Evolutionary conservation across 2,888 invertebrate genomes (phyloP).

Genomic region (Sisyra terminalis): DNA sequence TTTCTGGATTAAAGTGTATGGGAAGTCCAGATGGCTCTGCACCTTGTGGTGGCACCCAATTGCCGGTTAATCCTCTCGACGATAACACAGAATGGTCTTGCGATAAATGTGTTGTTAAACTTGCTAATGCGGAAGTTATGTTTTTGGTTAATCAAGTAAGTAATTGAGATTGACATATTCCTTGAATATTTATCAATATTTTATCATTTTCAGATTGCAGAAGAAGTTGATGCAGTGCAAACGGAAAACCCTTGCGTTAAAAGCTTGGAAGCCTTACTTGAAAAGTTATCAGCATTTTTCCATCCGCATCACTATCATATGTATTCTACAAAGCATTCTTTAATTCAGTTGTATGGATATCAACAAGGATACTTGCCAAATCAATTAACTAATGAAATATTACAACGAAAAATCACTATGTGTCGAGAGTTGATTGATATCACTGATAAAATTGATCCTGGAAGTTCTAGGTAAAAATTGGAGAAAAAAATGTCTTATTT

Average conservation of each 20-base stretch:
- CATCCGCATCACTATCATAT: constrained; percentile 76
- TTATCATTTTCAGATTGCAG: constrained; percentile 36
- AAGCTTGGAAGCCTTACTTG: constrained; percentile 44
- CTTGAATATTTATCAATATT: too few species aligned
- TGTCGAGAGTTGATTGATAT: constrained; percentile 46
- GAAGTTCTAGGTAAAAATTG: constrained; percentile 37
- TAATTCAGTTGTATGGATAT: constrained; percentile 64
- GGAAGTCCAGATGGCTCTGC: constrained; percentile 22
- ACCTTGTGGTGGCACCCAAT: constrained; percentile 48
- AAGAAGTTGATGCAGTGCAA: constrained; percentile 54
- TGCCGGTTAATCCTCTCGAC: constrained; percentile 53
- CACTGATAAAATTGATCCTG: constrained; percentile 50
- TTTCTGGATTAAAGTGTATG: constrained; percentile 53
- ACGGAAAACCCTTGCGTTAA: constrained; percentile 33
- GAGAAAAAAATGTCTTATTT: background rate
- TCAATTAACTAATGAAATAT: constrained; percentile 37
- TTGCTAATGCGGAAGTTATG: constrained; percentile 46
- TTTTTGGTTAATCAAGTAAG: constrained; percentile 40
- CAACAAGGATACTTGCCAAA: constrained; percentile 38
- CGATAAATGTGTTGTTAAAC: constrained; percentile 44
- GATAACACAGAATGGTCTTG: constrained; percentile 63
- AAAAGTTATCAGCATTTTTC: constrained; percentile 53
- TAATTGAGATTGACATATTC: too few species aligned
- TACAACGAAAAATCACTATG: constrained; percentile 47
- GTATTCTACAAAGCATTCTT: constrained; percentile 64